These are phyloP conservation scores for Panthera uncia DNA, from an alignment of 2,113 vertebrate species.

Conservation along the genomic window DNA sequence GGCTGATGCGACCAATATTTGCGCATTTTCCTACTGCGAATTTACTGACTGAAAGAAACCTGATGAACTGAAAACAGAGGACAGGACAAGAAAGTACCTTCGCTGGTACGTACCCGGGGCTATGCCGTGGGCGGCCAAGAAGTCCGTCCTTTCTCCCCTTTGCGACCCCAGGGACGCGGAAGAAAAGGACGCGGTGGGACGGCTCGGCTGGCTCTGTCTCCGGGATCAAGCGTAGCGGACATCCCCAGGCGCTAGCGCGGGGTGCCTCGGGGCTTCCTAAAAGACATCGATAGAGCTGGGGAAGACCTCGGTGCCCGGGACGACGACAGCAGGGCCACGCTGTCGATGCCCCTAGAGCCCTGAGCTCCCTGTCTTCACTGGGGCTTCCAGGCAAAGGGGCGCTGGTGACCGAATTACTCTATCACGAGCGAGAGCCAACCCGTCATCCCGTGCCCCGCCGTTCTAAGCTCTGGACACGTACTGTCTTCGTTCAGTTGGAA, in stretches of 20 bases:
- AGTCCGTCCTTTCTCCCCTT: not conserved
- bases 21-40: not conserved
- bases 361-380: not conserved
- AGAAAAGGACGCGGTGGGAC: not conserved
- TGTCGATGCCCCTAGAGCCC: not conserved
- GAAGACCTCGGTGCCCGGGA: not conserved
- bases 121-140: not conserved
- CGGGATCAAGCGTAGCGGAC: not conserved
- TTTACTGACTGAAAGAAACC: not conserved
- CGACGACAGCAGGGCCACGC: not conserved
- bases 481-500: rapidly evolving
- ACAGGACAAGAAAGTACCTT: not conserved
- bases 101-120: not conserved
- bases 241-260: not conserved
- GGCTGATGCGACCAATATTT: not conserved
- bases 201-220: not conserved
- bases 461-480: not conserved
- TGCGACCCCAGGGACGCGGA: not conserved
- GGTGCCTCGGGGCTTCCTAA: not conserved
- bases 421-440: not conserved
- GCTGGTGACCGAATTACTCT: not conserved
- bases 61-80: not conserved
- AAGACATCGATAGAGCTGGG: not conserved
- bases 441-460: not conserved
- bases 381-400: not conserved